phyloP scores from a whole-genome alignment of 1,140 invertebrate species.

The Pomacea maculata region DNA sequence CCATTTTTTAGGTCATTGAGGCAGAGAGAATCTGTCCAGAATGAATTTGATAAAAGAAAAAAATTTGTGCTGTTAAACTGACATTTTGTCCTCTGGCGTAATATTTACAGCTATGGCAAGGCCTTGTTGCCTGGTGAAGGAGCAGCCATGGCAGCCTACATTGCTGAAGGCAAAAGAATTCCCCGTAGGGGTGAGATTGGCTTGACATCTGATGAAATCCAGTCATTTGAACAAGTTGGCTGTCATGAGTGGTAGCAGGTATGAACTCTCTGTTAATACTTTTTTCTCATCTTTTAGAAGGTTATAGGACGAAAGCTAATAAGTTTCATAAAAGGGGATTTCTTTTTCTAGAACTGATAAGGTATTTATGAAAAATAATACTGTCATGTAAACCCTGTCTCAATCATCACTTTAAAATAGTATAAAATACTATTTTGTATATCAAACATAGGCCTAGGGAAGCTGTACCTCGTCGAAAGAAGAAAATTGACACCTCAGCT shows the following conservation, averaged over 20 bases:
- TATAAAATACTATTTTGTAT: slow-evolving; percentile 22
- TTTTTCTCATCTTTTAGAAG: no score
- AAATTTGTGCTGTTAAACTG: not conserved
- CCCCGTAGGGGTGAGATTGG: slow-evolving; percentile 98
- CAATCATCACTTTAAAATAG: no score
- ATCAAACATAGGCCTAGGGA: slow-evolving; percentile 97
- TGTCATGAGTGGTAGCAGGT: slow-evolving; percentile 98
- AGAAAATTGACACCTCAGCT: slow-evolving; percentile 99
- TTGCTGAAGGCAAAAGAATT: slow-evolving; percentile 98
- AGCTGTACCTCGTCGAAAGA: slow-evolving; percentile 99
- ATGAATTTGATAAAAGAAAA: not conserved
- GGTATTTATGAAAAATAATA: no score
- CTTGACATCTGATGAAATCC: slow-evolving; percentile 94
- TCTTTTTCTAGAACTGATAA: no score
- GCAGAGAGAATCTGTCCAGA: not conserved
- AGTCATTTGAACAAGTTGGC: slow-evolving; percentile 91
- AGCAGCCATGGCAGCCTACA: slow-evolving; percentile 97
- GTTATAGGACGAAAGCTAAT: no score
- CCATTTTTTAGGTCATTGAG: not conserved
- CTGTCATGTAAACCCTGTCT: no score
- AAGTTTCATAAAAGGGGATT: no score
- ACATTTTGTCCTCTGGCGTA: not conserved
- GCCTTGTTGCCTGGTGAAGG: slow-evolving; percentile 94
- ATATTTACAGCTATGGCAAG: slow-evolving; percentile 75
- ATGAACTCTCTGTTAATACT: slow-evolving; percentile 21